Base-by-base conservation (phyloP, 2,797 vertebrate genomes). In the Cheirogaleus major region DNA sequence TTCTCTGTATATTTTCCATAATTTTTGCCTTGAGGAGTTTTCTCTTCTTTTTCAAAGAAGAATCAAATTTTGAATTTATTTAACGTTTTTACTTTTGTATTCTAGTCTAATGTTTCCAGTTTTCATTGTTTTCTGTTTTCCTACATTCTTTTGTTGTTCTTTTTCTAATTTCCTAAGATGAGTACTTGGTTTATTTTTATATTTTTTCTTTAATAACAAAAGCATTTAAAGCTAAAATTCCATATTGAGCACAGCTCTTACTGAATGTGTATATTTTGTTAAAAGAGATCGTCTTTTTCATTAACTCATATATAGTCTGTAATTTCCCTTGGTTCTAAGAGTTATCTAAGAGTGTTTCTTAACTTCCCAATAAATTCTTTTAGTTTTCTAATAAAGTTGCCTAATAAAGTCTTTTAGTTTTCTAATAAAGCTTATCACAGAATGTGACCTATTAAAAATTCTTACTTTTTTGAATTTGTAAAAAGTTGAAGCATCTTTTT, bases 181-280 rank as follows among this genome's bases (percentile, higher is more conserved):
- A 93, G 1, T 43, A 69, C 15, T 73, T 86, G 52, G 30, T 38
- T 78, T 94, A 35, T 75, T 72, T 90, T 41, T 30, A 65, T 30
- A 6, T 38, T 69, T 85, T 80, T 84, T 83, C 17, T 89, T 82
- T 76, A 92, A 61, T 70, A 82, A 87, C 30, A 92, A 91, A 75
- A 5, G 1, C 10, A 59, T 82, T 91, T 86, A 73, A 67, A 63
- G 15, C 3, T 83, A 93, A 48, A 65, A 73, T 78, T 79, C 5
- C 75, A 7, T 6, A 82, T 1, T 75, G 13, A 94, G 5, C 27
- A 72, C 2, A 75, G 30, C 5, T 82, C 61, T 89, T 73, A 89
- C 17, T 86, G 15, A 6, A 1, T n/a, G 2, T 70, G 3, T 70
- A 80, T 65, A 69, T 52, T 83, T 83, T 88, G 9, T 61, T 67